Base-by-base conservation (phyloP, 2,888 invertebrate genomes). In the Meandrusa payeni region DNA sequence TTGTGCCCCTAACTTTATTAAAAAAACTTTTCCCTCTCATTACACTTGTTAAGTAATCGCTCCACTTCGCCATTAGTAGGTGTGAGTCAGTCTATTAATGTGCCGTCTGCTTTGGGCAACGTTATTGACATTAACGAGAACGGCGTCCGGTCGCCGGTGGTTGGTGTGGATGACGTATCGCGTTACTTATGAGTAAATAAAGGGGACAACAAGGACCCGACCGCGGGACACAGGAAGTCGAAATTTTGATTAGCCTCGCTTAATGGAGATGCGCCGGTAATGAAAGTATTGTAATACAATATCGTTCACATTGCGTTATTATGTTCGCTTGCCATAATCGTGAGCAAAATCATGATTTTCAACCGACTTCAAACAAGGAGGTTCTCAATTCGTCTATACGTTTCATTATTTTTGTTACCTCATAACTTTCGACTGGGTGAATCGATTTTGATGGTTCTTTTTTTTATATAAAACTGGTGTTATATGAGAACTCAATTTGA, bases 81-180 rank as follows among this genome's bases (percentile, higher is more conserved):
- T 61, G 67, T 73, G 76, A 79, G 76, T 78, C 76, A 72, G n/a
- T n/a, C n/a, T n/a, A n/a, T n/a, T n/a, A n/a, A n/a, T n/a, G 70
- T 67, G 63, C 63, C 66, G 67, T 52, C 47, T 51, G 52, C 62
- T 80, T 83, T 79, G 73, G 80, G 73, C 61, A 69, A 66, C 69
- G 65, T 72, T 85, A 85, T 85, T 83, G 83, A 85, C 82, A 72
- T 63, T 77, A 80, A 85, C 76, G 73, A 78, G 77, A 71, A 72
- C 68, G 65, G 72, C 78, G 80, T 85, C 86, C 83, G 82, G 74
- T 58, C 55, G 61, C 63, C 66, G 59, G 57, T 54, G 58, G 53
- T 53, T 59, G 64, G 66, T 70, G 64, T 70, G 61, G 59, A 64
- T 81, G 81, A 76, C 78, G 64, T 77, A 80, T 85, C 80, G 59